Evolutionary conservation across 2,888 invertebrate species (phyloP).

Genomic region (Volucella inanis): DNA sequence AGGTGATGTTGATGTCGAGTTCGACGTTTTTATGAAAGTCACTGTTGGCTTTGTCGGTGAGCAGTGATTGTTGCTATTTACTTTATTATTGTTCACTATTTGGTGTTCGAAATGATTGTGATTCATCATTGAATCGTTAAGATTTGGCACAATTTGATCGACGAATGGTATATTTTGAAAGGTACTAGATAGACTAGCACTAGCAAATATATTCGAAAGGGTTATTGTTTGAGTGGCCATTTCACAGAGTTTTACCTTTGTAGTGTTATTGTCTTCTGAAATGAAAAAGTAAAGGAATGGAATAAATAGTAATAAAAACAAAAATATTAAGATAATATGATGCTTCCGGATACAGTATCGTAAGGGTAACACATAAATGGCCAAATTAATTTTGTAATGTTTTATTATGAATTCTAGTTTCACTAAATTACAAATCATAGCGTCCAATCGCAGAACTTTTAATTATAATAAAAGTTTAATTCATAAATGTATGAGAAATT

Average conservation of each 20-base stretch:
- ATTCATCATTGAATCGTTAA: slow-evolving; percentile 73
- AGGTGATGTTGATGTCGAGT: slow-evolving; percentile 36
- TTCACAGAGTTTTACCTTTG: slow-evolving; percentile 81
- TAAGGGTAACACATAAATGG: too few relatives aligned
- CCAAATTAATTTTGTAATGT: not conserved
- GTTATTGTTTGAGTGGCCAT: slow-evolving; percentile 83
- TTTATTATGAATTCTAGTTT: too few relatives aligned
- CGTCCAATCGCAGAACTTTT: too few relatives aligned
- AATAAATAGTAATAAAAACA: not conserved
- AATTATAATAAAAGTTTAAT: too few relatives aligned
- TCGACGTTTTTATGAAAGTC: not conserved
- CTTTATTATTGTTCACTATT: slow-evolving; percentile 82
- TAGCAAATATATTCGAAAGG: slow-evolving; percentile 82
- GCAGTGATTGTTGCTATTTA: slow-evolving; percentile 80
- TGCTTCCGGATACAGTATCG: too few relatives aligned
- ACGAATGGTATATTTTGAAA: slow-evolving; percentile 82
- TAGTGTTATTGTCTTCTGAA: slow-evolving; percentile 76
- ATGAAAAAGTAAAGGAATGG: slow-evolving; percentile 32
- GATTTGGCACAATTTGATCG: slow-evolving; percentile 83
- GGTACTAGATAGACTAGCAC: slow-evolving; percentile 79
- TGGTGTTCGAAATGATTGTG: slow-evolving; percentile 76
- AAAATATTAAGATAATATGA: too few relatives aligned
- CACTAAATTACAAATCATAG: too few relatives aligned
- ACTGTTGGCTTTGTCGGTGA: slow-evolving; percentile 6
- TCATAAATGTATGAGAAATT: too few relatives aligned